phyloP scores from a whole-genome alignment of 2,797 vertebrate genomes.

The Arremon aurantiirostris region DNA sequence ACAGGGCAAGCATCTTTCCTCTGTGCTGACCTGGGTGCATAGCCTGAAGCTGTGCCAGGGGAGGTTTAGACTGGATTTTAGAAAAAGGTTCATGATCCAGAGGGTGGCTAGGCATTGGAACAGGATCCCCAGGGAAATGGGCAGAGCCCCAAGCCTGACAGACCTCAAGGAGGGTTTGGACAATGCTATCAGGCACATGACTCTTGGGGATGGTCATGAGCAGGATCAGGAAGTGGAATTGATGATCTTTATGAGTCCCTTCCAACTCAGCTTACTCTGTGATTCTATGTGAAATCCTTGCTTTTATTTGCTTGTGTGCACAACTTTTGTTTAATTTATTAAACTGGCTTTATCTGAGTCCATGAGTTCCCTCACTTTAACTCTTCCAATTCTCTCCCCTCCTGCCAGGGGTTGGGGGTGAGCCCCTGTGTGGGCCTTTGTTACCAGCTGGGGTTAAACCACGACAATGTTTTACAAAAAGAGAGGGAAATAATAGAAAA shows the following conservation, averaged over 20 bases:
- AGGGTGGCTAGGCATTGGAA: not conserved
- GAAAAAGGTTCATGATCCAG: not conserved
- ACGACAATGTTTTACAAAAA: not conserved
- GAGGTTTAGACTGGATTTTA: not conserved
- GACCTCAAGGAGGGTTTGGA: not conserved
- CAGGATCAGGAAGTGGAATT: not conserved
- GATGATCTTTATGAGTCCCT: not conserved
- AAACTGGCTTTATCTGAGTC: not conserved
- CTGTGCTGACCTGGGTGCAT: accelerated
- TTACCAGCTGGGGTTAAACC: not conserved
- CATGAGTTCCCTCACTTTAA: not conserved
- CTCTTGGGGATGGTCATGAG: not conserved
- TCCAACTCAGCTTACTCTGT: not conserved
- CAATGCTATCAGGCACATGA: not conserved
- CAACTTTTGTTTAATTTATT: not conserved
- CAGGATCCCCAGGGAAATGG: not conserved
- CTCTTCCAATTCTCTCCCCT: not conserved
- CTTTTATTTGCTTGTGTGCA: not conserved
- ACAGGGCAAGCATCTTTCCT: not conserved
- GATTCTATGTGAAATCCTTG: not conserved
- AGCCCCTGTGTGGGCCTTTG: not conserved
- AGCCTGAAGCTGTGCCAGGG: not conserved
- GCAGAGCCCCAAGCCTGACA: not conserved
- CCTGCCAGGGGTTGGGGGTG: too few species aligned
- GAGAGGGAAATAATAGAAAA: not conserved